phyloP scores from a whole-genome alignment of 1,140 invertebrate genomes.

The Zaprionus gabonicus region DNA sequence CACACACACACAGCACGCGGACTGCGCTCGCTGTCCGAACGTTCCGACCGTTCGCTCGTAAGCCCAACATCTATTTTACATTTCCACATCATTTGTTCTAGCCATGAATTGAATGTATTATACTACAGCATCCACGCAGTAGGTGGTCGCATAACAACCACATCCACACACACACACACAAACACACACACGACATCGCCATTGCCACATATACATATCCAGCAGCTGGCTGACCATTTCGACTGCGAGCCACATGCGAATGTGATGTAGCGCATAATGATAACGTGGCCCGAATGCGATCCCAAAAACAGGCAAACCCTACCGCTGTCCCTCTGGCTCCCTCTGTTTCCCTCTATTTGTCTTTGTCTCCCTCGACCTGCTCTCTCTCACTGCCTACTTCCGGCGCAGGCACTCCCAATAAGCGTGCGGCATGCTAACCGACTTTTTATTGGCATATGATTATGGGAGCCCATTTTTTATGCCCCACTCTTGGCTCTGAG shows the following conservation, averaged over 20 bases:
- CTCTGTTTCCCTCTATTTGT: not conserved
- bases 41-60: constrained; percentile 40
- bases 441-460: constrained; percentile 82
- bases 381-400: not conserved
- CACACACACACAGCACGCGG: constrained; percentile 53
- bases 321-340: not conserved
- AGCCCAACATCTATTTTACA: constrained; percentile 80
- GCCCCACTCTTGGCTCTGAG: constrained; percentile 43
- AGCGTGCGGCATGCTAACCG: constrained; percentile 66
- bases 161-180: constrained; percentile 17
- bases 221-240: constrained; percentile 51
- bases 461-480: constrained; percentile 78
- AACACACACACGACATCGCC: constrained; percentile 7
- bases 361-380: too few species aligned
- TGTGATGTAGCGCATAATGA: constrained; percentile 81
- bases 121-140: constrained; percentile 60
- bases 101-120: constrained; percentile 83
- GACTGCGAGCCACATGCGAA: constrained; percentile 54
- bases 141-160: constrained; percentile 45
- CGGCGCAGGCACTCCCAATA: constrained; percentile 26
- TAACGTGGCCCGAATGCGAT: constrained; percentile 59
- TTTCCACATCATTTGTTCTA: constrained; percentile 83
- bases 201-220: not conserved
- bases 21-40: constrained; percentile 2
- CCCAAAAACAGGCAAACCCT: constrained; percentile 32